phyloP scores from a whole-genome alignment of 2,113 vertebrate genomes.

The Poecile atricapillus region DNA sequence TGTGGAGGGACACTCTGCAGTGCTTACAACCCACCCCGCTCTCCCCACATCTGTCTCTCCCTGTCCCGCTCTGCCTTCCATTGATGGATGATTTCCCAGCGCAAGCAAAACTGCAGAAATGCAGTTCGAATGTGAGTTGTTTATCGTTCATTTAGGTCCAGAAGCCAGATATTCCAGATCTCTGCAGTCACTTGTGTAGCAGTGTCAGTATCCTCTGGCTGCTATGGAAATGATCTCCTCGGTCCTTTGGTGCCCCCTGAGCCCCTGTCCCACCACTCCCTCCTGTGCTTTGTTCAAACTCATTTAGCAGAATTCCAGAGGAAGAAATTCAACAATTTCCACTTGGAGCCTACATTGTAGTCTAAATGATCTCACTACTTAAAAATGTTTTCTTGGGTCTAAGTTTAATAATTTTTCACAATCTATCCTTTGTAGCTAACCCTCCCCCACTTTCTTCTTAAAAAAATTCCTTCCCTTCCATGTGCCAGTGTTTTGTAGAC shows the following conservation, averaged over 20 bases:
- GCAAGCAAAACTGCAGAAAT: not conserved
- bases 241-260: not conserved
- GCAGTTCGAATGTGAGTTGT: not conserved
- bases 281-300: not conserved
- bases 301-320: not conserved
- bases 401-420: slow-evolving; percentile 51
- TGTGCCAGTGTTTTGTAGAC: slow-evolving; percentile 56
- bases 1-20: accelerated
- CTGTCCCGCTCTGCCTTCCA: accelerated
- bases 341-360: not conserved
- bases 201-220: not conserved
- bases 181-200: not conserved
- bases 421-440: slow-evolving; percentile 28
- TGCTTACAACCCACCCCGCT: not conserved
- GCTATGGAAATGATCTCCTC: not conserved
- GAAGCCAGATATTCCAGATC: not conserved
- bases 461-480: slow-evolving; percentile 23
- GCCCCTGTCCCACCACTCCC: not conserved
- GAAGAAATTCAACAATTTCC: not conserved
- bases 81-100: not conserved
- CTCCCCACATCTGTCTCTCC: not conserved
- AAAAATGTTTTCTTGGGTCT: slow-evolving; percentile 47
- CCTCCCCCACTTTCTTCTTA: slow-evolving; percentile 39
- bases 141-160: not conserved
- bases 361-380: slow-evolving; percentile 32